A percentile compares a stretch with the other conserved stretches of the same genome.
Evolutionary conservation across 1,140 invertebrate genomes (phyloP).

Genomic region (Arctopsyche grandis): DNA sequence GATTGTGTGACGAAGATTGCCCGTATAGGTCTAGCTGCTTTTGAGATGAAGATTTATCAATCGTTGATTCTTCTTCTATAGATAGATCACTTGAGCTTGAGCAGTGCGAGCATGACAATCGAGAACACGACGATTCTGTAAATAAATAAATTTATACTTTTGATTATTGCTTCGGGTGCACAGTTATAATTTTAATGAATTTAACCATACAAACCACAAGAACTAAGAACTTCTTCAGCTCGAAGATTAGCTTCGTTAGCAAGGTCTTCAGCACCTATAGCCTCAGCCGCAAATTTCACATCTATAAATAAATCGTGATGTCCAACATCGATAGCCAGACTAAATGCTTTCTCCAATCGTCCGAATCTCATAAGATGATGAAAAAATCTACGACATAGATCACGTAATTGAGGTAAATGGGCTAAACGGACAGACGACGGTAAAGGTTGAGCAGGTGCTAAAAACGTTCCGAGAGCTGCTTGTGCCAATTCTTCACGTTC

Average conservation of each 20-base stretch:
- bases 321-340: constrained; percentile 84
- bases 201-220: constrained; percentile 40
- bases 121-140: constrained; percentile 55
- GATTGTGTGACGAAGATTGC: constrained; percentile 18
- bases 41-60: constrained; percentile 9
- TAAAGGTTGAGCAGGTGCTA: constrained; percentile 57
- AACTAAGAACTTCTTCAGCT: constrained; percentile 68
- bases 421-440: constrained; percentile 56
- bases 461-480: constrained; percentile 60
- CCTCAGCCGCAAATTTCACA: constrained; percentile 80
- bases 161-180: not conserved
- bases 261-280: constrained; percentile 74
- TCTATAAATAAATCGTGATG: constrained; percentile 88
- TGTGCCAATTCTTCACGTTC: constrained; percentile 54
- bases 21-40: constrained; percentile 48
- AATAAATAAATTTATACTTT: constrained; percentile 39
- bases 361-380: constrained; percentile 69
- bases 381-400: constrained; percentile 62
- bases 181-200: too few species aligned
- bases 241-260: constrained; percentile 80
- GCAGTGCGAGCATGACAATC: constrained; percentile 55
- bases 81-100: constrained; percentile 49
- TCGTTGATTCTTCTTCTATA: constrained; percentile 19
- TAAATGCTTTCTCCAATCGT: constrained; percentile 85
- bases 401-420: constrained; percentile 58